Conservation (phyloP, 2,888 invertebrate genomes). For the Hirtodrosophila trivittata region DNA sequence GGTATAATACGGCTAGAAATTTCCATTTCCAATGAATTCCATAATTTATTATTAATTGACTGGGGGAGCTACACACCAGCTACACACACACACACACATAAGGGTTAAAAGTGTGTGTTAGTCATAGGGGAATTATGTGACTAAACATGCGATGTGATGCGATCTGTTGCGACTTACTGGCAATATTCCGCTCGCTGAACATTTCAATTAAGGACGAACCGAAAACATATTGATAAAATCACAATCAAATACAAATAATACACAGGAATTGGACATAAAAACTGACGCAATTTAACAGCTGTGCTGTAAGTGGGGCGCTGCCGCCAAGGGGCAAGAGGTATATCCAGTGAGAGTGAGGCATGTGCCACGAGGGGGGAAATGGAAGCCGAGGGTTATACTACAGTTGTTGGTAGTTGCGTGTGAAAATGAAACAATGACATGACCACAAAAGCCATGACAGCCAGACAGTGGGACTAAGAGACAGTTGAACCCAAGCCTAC, state of each 20-base stretch:
- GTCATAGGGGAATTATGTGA: constrained; percentile 34
- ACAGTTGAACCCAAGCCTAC: constrained; percentile 13
- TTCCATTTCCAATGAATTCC: constrained; percentile 63
- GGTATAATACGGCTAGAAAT: constrained; percentile 25
- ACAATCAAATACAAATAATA: constrained; percentile 77
- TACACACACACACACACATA: too few relatives aligned
- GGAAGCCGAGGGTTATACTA: constrained; percentile 11
- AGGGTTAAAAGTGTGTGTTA: constrained; percentile 2
- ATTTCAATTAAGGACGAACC: constrained; percentile 67
- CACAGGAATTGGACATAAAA: constrained; percentile 75
- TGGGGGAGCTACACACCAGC: constrained; percentile 12
- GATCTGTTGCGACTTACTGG: constrained; percentile 28
- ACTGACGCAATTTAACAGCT: constrained; percentile 64
- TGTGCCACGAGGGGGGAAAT: constrained; percentile 26
- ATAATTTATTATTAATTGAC: constrained; percentile 75
- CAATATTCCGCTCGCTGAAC: constrained; percentile 56
- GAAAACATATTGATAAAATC: constrained; percentile 75
- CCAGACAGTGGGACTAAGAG: constrained; percentile 8
- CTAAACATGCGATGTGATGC: constrained; percentile 42
- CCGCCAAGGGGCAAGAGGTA: too few relatives aligned
- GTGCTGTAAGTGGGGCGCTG: constrained; percentile 6
- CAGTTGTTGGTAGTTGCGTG: constrained; percentile 61
- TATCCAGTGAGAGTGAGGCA: neutral
- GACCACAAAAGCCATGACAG: constrained; percentile 66
- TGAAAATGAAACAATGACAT: constrained; percentile 77